Conservation (phyloP, 2,888 invertebrate genomes). For the Cylloceria caligata region DNA sequence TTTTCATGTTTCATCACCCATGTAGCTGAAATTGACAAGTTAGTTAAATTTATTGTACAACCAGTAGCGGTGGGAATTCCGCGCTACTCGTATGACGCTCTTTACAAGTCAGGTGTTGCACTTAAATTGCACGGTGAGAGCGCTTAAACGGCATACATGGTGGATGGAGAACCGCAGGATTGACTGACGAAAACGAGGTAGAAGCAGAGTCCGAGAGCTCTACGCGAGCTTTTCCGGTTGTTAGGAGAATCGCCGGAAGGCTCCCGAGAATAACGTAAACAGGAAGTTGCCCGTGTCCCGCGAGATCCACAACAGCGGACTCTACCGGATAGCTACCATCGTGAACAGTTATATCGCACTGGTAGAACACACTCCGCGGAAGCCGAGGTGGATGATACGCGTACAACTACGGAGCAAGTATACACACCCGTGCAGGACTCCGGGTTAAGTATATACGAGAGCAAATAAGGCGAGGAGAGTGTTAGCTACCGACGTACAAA, state of each 20-base stretch:
- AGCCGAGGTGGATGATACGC: background rate
- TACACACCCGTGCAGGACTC: background rate
- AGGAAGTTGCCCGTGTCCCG: constrained; percentile 30
- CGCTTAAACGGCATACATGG: constrained; percentile 4
- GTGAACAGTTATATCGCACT: background rate
- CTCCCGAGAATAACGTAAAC: constrained; percentile 41
- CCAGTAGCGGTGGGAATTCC: background rate
- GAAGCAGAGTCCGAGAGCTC: background rate
- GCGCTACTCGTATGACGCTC: background rate
- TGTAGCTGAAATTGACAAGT: constrained; percentile 25
- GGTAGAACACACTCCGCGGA: background rate
- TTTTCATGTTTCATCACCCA: constrained; percentile 4
- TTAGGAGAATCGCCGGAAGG: constrained; percentile 41
- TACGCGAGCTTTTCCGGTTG: constrained; percentile 34
- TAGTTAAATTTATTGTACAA: constrained; percentile 1
- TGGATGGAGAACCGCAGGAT: background rate
- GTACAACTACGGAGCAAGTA: background rate
- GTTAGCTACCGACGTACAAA: constrained; percentile 54
- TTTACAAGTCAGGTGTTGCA: background rate
- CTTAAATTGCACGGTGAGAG: constrained; percentile 21
- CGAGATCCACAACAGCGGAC: constrained; percentile 2
- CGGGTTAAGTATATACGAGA: constrained; percentile 7
- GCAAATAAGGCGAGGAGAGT: constrained; percentile 23
- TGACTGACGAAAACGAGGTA: constrained; percentile 13
- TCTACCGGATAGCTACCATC: constrained; percentile 13